Base-by-base conservation (phyloP, 2,888 invertebrate species). In the Euplagia quadripunctaria region DNA sequence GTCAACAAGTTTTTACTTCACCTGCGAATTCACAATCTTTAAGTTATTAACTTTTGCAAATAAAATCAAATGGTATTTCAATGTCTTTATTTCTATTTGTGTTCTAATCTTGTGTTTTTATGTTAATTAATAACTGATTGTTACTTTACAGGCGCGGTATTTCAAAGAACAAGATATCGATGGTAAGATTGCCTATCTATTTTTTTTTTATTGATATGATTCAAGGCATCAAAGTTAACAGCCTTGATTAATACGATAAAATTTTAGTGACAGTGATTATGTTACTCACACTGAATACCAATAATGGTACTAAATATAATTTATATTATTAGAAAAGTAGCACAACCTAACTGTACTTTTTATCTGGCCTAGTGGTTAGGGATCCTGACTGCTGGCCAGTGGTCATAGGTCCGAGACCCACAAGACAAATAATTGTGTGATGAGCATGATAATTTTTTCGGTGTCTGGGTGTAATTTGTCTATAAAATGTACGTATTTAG, bases 111-210 rank as follows among this genome's bases (percentile, higher is more conserved):
- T 31, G 14, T 61, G 14, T 42, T 52, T 9, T 74, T 11, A 43
- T 31, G 31, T 66, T 16, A 58, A 49, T 70, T 76, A 70, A 77
- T 69, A 49, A 20, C 46, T n/a, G 11, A 58, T 83, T 80, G 77
- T 80, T 84, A 79, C 90, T 87, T 96, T 96, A 51, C 94, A 99
- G 99, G 99, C 99, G 46, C 97, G 98, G 79, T 98, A 98, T 94
- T 99, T 99, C 92, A 98, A 98, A 88, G 99, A 99, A 96, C 98
- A 98, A 92, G 99, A 99, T 89, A 99, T 99, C 83, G 99, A 99
- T 96, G 99, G 99, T 99, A 96, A 96, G 96, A 96, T 55, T 63
- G n/a, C 7, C 14, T 42, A 72, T 20, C 70, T 65, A 49, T 41
- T 41, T 2, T 58, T 52, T 52, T 43, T 64, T 41, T n/a, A 52